Base-by-base conservation (phyloP, 1,140 invertebrate species). In the Drosophila orosa region DNA sequence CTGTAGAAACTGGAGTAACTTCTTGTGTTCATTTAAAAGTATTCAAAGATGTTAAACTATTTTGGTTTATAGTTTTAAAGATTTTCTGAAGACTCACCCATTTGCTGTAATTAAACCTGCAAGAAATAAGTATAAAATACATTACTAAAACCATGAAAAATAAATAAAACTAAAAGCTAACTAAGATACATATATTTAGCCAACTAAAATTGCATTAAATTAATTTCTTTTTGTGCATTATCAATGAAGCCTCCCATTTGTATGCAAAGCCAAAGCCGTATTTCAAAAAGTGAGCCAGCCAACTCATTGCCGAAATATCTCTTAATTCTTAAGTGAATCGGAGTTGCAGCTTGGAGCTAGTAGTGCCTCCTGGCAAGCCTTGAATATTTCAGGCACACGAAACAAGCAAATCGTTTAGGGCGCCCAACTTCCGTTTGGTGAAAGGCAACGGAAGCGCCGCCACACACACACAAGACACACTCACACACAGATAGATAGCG, bases 331-430 rank as follows among this genome's bases (percentile, higher is more conserved):
- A 83, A 89, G 72, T 75, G 55, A 77, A 76, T 63, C 65, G 35
- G 65, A 54, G 44, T 58, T 47, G 47, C 35, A 25, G 33, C 52
- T 40, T 39, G 54, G 37, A 31, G 29, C 31, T 48, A 19, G 42
- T 25, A 33, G 50, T 29, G 22, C 31, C 44, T 61, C 59, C 71
- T 65, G 69, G 19, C 2, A 63, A 62, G 58, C 65, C 39, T 74
- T 79, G 71, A 80, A 87, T 89, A 84, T 80, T 84, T 84, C 39
- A 78, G 73, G 73, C 68, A 74, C 42, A 67, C 73, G 85, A 87
- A 89, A 87, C 84, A 87, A 87, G 84, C 85, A 80, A 87, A 87
- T 87, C 84, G 85, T 89, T 87, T 87, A 87, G 84, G 74, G 84
- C 68, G 58, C 77, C 62, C 79, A 24, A 63, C 84, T 87, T 87